Percentiles rank a stretch among this genome's conserved stretches.
phyloP scores from a whole-genome alignment of 2,797 vertebrate genomes.

The Coranthus polyacanthus region DNA sequence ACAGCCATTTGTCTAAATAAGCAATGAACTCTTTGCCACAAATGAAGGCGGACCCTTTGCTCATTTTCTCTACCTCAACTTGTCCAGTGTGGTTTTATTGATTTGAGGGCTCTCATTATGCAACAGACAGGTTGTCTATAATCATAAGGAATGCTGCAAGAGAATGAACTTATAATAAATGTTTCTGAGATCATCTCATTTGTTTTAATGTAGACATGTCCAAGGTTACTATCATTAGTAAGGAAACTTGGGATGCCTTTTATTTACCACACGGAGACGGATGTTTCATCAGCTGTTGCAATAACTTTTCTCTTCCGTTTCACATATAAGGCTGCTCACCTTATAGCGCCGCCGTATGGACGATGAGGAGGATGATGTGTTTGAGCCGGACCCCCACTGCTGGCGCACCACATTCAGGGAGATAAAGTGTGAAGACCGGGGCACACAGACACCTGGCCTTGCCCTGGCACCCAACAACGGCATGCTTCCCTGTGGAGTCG shows the following conservation, averaged over 20 bases:
- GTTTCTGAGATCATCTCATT: constrained; percentile 67
- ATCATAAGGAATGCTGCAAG: constrained; percentile 57
- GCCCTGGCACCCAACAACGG: constrained; percentile 74
- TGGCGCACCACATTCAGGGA: constrained; percentile 80
- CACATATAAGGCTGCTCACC: constrained; percentile 64
- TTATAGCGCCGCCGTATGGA: constrained; percentile 82
- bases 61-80: constrained; percentile 47
- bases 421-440: constrained; percentile 85
- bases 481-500: constrained; percentile 85
- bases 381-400: constrained; percentile 74
- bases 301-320: constrained; percentile 12
- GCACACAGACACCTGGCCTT: constrained; percentile 83
- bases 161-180: constrained; percentile 41
- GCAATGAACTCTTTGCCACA: constrained; percentile 59
- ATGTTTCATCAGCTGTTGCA: constrained; percentile 5
- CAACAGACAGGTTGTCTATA: constrained; percentile 69
- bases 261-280: too few species aligned
- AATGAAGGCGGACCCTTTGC: constrained; percentile 54
- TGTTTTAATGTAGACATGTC: constrained; percentile 27
- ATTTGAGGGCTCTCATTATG: constrained; percentile 68
- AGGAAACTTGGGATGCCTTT: neutral
- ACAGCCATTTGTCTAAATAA: constrained; percentile 77
- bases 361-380: constrained; percentile 89
- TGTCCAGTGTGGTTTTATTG: constrained; percentile 71
- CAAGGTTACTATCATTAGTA: constrained; percentile 44